Percentiles rank a stretch among this genome's conserved stretches.
phyloP scores from a whole-genome alignment of 2,797 vertebrate genomes.

The Trachops cirrhosus region DNA sequence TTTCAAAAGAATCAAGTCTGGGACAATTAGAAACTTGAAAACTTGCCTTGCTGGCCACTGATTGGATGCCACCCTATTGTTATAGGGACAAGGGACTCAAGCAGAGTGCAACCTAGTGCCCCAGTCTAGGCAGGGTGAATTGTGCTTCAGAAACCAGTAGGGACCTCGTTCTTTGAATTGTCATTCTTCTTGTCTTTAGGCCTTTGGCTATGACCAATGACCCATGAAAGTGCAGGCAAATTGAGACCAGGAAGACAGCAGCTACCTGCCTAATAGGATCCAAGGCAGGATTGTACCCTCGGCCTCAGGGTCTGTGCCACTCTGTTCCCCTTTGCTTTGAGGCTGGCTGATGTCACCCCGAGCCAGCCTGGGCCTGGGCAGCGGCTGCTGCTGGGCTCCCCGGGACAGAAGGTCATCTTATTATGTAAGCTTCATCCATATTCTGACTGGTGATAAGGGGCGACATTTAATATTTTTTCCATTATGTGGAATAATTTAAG shows the following conservation, averaged over 20 bases:
- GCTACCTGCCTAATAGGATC: neutral
- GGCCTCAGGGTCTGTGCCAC: neutral
- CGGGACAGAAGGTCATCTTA: neutral
- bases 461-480: conserved; percentile 23
- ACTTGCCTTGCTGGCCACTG: neutral
- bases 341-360: neutral
- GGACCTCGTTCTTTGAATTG: neutral
- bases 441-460: neutral
- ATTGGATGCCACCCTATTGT: rapidly evolving
- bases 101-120: rapidly evolving
- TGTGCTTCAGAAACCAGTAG: neutral
- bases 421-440: neutral
- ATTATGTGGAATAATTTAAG: conserved; percentile 45
- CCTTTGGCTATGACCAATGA: neutral
- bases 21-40: neutral
- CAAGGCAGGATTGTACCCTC: neutral
- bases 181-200: neutral
- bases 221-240: neutral
- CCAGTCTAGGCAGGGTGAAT: neutral
- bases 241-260: neutral
- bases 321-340: neutral
- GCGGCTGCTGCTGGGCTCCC: neutral
- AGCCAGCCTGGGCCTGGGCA: neutral
- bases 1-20: neutral
- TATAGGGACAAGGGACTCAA: neutral